Evolutionary conservation across 2,113 vertebrate genomes (phyloP).

Genomic region (Plectropomus leopardus): DNA sequence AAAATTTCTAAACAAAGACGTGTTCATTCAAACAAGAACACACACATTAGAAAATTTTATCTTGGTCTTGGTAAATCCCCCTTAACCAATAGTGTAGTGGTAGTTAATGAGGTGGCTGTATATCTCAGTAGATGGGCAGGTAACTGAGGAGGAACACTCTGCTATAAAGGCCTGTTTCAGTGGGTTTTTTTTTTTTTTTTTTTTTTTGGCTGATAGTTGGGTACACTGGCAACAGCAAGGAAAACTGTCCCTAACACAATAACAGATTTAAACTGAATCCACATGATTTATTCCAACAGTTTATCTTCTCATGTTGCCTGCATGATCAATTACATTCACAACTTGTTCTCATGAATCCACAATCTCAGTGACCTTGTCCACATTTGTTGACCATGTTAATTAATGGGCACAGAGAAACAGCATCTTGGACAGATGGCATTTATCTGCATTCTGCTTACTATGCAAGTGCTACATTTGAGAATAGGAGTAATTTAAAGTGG

Average conservation of each 20-base stretch:
- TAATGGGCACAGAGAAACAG: conserved; percentile 29
- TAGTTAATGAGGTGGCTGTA: too few relatives aligned
- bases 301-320: conserved; percentile 6
- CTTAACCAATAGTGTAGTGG: background rate
- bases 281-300: conserved; percentile 19
- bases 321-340: conserved; percentile 18
- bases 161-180: too few relatives aligned
- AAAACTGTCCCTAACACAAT: background rate
- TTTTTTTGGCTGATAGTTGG: too few relatives aligned
- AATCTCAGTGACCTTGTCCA: conserved; percentile 43
- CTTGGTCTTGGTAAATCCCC: background rate
- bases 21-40: conserved; percentile 1
- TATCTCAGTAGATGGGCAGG: too few relatives aligned
- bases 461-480: conserved; percentile 20
- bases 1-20: background rate
- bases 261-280: background rate
- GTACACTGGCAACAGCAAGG: too few relatives aligned
- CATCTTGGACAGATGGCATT: conserved; percentile 43
- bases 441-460: conserved; percentile 31
- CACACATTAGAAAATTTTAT: background rate
- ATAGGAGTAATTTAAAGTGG: background rate
- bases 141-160: too few relatives aligned
- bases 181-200: too few relatives aligned
- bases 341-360: conserved; percentile 37
- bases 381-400: conserved; percentile 51